These are phyloP conservation scores for Diachasma alloeum DNA, from an alignment of 1,140 invertebrate genomes.

Conservation along the genomic window DNA sequence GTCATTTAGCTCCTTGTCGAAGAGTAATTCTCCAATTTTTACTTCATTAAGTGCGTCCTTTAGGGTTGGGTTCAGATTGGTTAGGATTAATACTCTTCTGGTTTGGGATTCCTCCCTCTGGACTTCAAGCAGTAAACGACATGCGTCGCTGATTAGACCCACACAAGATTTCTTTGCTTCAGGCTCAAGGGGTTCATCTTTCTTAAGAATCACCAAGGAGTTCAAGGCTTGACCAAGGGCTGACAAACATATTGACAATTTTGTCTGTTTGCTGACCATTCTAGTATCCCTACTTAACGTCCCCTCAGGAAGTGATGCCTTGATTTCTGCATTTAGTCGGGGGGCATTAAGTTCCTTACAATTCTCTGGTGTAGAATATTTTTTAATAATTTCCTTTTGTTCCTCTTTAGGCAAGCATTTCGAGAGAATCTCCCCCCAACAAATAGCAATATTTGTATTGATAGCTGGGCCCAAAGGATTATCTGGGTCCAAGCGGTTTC, in stretches of 20 bases:
- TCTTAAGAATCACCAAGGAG: background rate
- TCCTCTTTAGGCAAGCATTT: slow-evolving; percentile 18
- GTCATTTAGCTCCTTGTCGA: background rate
- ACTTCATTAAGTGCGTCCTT: background rate
- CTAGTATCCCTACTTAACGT: slow-evolving; percentile 26
- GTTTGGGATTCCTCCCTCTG: background rate
- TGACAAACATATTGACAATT: background rate
- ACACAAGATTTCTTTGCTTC: background rate
- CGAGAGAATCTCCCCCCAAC: slow-evolving; percentile 19
- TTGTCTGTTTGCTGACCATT: slow-evolving; percentile 27
- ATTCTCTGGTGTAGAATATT: slow-evolving; percentile 30
- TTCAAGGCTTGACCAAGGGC: background rate
- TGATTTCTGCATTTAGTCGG: slow-evolving; percentile 25
- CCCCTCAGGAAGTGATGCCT: background rate
- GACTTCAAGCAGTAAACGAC: background rate
- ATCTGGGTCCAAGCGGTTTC: background rate
- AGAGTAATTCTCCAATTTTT: background rate
- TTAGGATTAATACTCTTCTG: background rate
- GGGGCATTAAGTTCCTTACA: slow-evolving; percentile 20
- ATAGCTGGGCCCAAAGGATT: background rate
- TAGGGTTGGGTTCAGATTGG: background rate
- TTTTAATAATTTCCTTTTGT: slow-evolving; percentile 10
- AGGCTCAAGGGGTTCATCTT: background rate
- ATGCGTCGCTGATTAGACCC: background rate
- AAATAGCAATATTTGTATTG: background rate